A percentile compares a stretch with the other conserved stretches of the same genome.
phyloP scores from a whole-genome alignment of 2,797 vertebrate genomes.

The Schizopygopsis pylzovi region DNA sequence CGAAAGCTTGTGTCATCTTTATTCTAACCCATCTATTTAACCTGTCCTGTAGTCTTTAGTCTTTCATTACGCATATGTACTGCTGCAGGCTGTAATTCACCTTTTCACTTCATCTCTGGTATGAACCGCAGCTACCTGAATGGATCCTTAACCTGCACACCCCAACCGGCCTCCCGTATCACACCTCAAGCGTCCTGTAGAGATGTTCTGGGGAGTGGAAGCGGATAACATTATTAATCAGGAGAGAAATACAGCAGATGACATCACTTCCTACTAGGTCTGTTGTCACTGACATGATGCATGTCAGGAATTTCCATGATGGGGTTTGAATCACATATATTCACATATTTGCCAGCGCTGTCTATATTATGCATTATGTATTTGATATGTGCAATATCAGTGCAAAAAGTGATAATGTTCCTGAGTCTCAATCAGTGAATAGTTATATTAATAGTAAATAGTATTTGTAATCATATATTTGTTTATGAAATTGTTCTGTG shows the following conservation, averaged over 20 bases:
- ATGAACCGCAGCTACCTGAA: constrained; percentile 65
- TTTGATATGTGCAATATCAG: not conserved
- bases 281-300: constrained; percentile 19
- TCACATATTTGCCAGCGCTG: not conserved
- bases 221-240: constrained; percentile 72
- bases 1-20: constrained; percentile 27
- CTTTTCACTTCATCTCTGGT: constrained; percentile 5
- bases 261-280: not conserved
- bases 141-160: constrained; percentile 72
- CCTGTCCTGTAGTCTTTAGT: constrained; percentile 30
- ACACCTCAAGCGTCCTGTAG: constrained; percentile 65
- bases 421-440: too few relatives aligned
- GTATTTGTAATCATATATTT: too few relatives aligned
- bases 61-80: constrained; percentile 28
- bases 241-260: constrained; percentile 55
- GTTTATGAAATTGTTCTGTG: too few relatives aligned
- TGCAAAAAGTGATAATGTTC: not conserved
- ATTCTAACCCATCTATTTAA: constrained; percentile 43
- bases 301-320: constrained; percentile 41
- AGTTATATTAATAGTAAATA: too few relatives aligned
- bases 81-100: not conserved
- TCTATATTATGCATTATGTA: not conserved
- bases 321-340: not conserved
- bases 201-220: constrained; percentile 63
- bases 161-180: constrained; percentile 62